These are phyloP conservation scores for Ctena decussata DNA, from an alignment of 2,888 invertebrate genomes.

Conservation along the genomic window DNA sequence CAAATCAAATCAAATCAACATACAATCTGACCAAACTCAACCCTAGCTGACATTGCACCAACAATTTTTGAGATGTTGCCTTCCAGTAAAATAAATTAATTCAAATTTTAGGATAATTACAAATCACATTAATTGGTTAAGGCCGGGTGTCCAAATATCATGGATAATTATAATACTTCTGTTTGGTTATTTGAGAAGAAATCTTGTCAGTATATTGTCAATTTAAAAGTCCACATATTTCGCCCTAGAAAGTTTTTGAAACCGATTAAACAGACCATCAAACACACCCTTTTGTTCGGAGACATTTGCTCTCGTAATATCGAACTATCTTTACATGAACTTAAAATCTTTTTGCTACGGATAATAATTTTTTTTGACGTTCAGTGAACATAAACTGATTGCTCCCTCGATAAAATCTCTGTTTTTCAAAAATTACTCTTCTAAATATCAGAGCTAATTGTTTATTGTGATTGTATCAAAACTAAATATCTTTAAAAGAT, in stretches of 20 bases:
- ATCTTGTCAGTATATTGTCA: neutral
- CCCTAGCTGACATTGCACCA: too few species aligned
- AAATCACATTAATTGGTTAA: too few species aligned
- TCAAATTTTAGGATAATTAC: too few species aligned
- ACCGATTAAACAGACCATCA: neutral
- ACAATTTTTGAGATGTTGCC: too few species aligned
- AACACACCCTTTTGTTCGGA: neutral
- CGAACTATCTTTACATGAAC: neutral
- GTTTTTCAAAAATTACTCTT: neutral
- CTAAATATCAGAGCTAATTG: neutral
- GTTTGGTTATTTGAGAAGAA: neutral
- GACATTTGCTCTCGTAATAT: neutral
- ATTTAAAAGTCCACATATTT: neutral
- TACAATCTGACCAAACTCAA: too few species aligned
- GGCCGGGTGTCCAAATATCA: too few species aligned
- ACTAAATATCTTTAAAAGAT: too few species aligned
- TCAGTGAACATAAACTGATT: constrained; percentile 4
- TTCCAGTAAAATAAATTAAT: too few species aligned
- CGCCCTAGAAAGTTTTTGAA: neutral
- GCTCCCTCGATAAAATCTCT: neutral
- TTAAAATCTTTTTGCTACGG: neutral
- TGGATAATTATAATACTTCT: too few species aligned
- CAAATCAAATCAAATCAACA: too few species aligned
- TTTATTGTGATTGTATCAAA: neutral
- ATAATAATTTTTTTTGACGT: neutral